These are phyloP conservation scores for Smithornis capensis DNA, from an alignment of 2,113 vertebrate species.

Conservation along the genomic window DNA sequence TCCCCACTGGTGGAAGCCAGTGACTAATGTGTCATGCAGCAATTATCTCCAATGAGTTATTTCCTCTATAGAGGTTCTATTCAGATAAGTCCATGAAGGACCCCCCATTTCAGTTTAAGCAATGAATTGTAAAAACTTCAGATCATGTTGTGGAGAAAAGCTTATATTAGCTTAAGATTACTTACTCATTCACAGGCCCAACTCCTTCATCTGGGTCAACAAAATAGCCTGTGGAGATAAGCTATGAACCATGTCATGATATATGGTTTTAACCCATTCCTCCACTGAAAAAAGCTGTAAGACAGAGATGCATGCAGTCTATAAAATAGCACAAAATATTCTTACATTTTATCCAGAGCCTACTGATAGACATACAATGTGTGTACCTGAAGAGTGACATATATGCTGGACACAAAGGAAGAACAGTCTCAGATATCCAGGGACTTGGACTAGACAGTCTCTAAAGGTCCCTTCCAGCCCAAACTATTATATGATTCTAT, in stretches of 20 bases:
- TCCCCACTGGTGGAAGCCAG: neutral
- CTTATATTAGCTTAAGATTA: neutral
- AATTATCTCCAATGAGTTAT: neutral
- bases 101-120: neutral
- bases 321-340: neutral
- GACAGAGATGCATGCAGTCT: neutral
- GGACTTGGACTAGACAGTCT: neutral
- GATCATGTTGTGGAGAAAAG: neutral
- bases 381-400: neutral
- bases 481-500: neutral
- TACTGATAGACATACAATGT: neutral
- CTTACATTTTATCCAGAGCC: neutral
- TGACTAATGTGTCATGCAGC: neutral
- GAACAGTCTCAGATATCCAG: neutral
- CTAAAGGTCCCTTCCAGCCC: neutral
- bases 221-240: neutral
- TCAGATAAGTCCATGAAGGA: neutral
- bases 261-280: neutral
- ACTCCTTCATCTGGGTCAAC: neutral
- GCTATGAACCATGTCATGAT: rapidly evolving
- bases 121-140: neutral
- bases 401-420: neutral
- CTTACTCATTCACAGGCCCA: neutral
- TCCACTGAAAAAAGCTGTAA: neutral
- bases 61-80: neutral